phyloP scores from a whole-genome alignment of 2,113 vertebrate species.

The mouse (Mus musculus) region DNA sequence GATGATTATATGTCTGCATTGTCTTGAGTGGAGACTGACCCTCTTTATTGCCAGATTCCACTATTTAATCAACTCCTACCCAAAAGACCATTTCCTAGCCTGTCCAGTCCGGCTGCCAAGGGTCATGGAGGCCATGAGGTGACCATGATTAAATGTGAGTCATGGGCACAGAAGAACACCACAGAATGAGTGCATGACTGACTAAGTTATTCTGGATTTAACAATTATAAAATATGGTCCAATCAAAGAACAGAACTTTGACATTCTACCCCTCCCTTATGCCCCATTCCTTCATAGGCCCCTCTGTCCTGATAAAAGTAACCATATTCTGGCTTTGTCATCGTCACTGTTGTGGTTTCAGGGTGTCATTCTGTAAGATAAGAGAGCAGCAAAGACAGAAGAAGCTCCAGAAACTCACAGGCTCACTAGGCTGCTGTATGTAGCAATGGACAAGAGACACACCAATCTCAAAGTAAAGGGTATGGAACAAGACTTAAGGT shows the following conservation, averaged over 20 bases:
- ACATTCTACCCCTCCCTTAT: neutral
- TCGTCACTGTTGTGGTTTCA: neutral
- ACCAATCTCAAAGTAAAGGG: neutral
- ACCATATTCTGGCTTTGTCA: conserved; percentile 6
- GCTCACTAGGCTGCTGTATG: neutral
- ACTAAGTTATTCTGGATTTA: conserved; percentile 9
- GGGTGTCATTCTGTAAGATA: neutral
- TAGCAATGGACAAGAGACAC: neutral
- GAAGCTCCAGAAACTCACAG: neutral
- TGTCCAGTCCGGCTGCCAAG: neutral
- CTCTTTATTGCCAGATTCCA: neutral
- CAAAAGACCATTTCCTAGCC: neutral
- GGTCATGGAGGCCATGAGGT: neutral
- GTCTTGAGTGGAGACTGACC: neutral
- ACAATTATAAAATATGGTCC: neutral
- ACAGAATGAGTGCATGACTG: neutral
- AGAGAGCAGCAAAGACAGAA: neutral
- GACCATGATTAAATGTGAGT: neutral
- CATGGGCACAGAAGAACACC: neutral
- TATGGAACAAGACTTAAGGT: neutral
- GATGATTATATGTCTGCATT: neutral
- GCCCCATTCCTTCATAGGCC: neutral
- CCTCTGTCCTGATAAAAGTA: neutral
- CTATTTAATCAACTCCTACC: neutral
- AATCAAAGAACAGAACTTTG: conserved; percentile 44